These are phyloP conservation scores for Brachypodius melanocephalos DNA, from an alignment of 2,113 vertebrate species.

Conservation along the genomic window DNA sequence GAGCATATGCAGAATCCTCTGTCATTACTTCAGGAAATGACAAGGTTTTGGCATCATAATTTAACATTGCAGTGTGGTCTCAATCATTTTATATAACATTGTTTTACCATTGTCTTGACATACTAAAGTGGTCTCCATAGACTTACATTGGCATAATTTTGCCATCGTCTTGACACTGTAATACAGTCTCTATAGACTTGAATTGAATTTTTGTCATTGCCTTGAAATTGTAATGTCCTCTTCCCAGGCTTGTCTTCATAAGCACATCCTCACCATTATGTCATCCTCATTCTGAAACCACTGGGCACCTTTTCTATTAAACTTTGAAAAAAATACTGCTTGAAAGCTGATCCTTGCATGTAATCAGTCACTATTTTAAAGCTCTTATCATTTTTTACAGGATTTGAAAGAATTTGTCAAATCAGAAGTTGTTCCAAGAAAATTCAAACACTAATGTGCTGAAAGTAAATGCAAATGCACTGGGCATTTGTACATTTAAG, in stretches of 20 bases:
- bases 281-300: slow-evolving; percentile 35
- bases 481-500: not conserved
- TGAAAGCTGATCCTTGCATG: slow-evolving; percentile 17
- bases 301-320: slow-evolving; percentile 30
- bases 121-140: slow-evolving; percentile 79
- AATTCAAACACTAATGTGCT: not conserved
- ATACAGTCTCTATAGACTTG: slow-evolving; percentile 80
- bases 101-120: slow-evolving; percentile 77
- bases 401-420: not conserved
- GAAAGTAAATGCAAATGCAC: not conserved
- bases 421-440: not conserved
- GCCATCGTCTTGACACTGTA: slow-evolving; percentile 78
- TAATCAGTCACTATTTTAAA: slow-evolving; percentile 56
- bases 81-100: slow-evolving; percentile 74
- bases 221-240: slow-evolving; percentile 82
- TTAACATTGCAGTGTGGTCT: slow-evolving; percentile 76
- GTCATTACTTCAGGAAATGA: slow-evolving; percentile 64
- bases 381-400: not conserved
- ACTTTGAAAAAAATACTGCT: not conserved
- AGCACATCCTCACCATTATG: slow-evolving; percentile 52
- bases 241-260: slow-evolving; percentile 71
- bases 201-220: slow-evolving; percentile 80
- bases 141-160: slow-evolving; percentile 76
- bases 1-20: slow-evolving; percentile 39
- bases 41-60: slow-evolving; percentile 79